Evolutionary conservation across 2,113 vertebrate species (phyloP), one percentile per base, ranked within the genome.

Genomic region (Ginglymostoma cirratum): DNA sequence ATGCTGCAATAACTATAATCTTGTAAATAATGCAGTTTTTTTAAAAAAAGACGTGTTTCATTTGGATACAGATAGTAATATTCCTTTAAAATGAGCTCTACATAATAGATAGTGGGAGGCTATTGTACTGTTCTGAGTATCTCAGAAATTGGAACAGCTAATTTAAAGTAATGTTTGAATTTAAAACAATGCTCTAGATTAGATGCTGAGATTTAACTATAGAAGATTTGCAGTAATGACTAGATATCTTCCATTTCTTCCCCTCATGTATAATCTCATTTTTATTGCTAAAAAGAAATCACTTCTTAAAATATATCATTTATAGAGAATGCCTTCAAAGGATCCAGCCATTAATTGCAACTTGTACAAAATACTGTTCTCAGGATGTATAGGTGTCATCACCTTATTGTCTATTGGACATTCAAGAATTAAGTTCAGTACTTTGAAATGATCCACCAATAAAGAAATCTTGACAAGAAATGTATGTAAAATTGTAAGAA

Each of bases 351-450:
- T 66, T 66, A 93, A 93, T 66, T 93, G 89, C 61, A 23, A 34
- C 89, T 93, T n/a, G n/a, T 93, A 66, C n/a, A 67, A 93, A 66
- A 65, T 93, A n/a, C 65, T n/a, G 65, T 93, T 93, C 89, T 38
- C 34, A 65, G 65, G 38, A 8, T 90, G 30, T n/a, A 66, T 65
- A 30, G n/a, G 30, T 65, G 14, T 27, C 14, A 66, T 93, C 17
- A 6, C 15, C 38, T 66, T 38, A n/a, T 65, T 66, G n/a, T n/a
- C 34, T 19, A 66, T 66, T 21, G 17, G 67, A 66, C 61, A 21
- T 38, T 65, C n/a, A 17, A 23, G 76, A 78, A 15, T 14, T 90
- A 34, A n/a, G 27, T 65, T 90, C 34, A 38, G 76, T 30, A 78
- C 27, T 78, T 78, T 55, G n/a, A 65, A 52, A 55, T 34, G 55